These are phyloP conservation scores for Kradibia gibbosae DNA, from an alignment of 1,140 invertebrate species.

Conservation along the genomic window DNA sequence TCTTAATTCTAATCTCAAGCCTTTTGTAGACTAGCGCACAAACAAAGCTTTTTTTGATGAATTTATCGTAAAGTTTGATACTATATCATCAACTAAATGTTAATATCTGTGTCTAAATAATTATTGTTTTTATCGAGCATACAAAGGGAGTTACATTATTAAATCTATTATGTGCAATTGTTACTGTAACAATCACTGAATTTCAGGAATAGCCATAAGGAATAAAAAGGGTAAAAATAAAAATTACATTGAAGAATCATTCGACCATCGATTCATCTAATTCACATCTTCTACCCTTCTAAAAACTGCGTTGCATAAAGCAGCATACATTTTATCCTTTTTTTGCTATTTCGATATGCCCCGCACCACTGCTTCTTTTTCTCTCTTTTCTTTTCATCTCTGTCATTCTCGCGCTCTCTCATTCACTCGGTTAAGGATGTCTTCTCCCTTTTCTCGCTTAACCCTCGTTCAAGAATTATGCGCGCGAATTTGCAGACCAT, in stretches of 20 bases:
- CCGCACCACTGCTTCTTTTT: slow-evolving; percentile 26
- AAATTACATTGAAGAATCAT: not conserved
- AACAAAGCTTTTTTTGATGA: too few species aligned
- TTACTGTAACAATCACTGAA: too few species aligned
- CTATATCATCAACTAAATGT: too few species aligned
- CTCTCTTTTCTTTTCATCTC: slow-evolving; percentile 43
- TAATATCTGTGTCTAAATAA: too few species aligned
- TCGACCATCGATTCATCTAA: not conserved
- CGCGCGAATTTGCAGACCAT: slow-evolving; percentile 15
- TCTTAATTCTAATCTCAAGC: too few species aligned
- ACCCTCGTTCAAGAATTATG: slow-evolving; percentile 15
- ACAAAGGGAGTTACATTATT: too few species aligned
- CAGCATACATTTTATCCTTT: slow-evolving; percentile 8
- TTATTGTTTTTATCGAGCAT: too few species aligned
- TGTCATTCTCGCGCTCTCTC: not conserved
- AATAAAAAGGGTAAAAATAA: not conserved
- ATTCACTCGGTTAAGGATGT: slow-evolving; percentile 11
- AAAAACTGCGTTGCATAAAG: not conserved
- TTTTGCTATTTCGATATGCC: too few species aligned
- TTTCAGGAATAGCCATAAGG: too few species aligned
- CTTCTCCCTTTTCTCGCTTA: slow-evolving; percentile 8
- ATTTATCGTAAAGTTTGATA: too few species aligned
- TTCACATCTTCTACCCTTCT: not conserved
- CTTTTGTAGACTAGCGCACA: too few species aligned
- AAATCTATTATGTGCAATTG: too few species aligned